Evolutionary conservation across 2,888 invertebrate species (phyloP), one percentile per base, ranked within the genome.

Genomic region (Lasius platythorax): DNA sequence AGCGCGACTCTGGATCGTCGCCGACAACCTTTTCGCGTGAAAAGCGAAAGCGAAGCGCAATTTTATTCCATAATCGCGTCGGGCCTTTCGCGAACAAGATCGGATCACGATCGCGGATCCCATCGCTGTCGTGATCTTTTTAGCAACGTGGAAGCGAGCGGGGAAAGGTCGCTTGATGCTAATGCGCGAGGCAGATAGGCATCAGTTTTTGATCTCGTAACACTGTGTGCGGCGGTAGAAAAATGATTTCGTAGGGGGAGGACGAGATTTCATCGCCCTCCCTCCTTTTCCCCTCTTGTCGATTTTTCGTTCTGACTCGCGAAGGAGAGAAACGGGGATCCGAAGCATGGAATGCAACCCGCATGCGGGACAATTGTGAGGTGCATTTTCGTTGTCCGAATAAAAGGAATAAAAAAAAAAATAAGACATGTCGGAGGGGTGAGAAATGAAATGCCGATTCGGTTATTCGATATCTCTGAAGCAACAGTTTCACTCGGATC

Each of bases 81-180:
- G 15, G 43, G 46, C 33, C 53, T 83, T 64, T 70, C 78, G 73
- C 79, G 74, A 85, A 84, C 46, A 75, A 85, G 70, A 88, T 88
- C 85, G 73, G 40, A 64, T 85, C 84, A 82, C 83, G 86, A 74
- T 23, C 12, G 58, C 72, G 84, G 83, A 9, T 46, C 33, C 50
- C 63, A n/a, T 79, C 68, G 76, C 67, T 74, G 87, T 89, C 87
- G 83, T 82, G 83, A 87, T 89, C 85, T 43, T 53, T n/a, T 30
- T 66, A 58, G 64, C 63, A 78, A 81, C 53, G 53, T 23, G 43
- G 64, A 68, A 66, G n/a, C 74, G 46, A 66, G 64, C 76, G 85
- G 50, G 18, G 61, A 89, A 92, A 92, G 91, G 90, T 89, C 89
- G 87, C 64, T 40, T 75, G 83, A 91, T 89, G 89, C 88, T 88